Conservation (phyloP, 2,888 invertebrate genomes). For the Drosophila anceps region DNA sequence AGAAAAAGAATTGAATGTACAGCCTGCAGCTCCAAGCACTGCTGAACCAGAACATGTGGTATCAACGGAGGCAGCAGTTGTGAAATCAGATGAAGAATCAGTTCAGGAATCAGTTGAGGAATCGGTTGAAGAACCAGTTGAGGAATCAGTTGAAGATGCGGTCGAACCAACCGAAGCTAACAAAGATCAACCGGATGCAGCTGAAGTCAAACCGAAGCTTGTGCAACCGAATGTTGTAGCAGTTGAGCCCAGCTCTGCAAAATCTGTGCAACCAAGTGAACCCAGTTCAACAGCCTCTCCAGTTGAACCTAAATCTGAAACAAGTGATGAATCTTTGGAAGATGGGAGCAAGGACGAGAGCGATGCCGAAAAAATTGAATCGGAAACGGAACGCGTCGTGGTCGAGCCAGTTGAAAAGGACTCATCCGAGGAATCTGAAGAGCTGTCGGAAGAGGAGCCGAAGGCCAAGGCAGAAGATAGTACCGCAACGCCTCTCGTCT, state of each 20-base stretch:
- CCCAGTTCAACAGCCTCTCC: constrained; percentile 34
- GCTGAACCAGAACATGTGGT: constrained; percentile 14
- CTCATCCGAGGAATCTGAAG: constrained; percentile 58
- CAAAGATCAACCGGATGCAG: not conserved
- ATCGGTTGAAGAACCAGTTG: constrained; percentile 6
- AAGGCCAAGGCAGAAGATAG: constrained; percentile 62
- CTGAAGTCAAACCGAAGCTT: constrained; percentile 12
- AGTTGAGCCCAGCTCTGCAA: not conserved
- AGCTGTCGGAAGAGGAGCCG: constrained; percentile 45
- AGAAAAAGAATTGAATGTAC: constrained; percentile 19
- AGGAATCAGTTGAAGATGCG: constrained; percentile 10
- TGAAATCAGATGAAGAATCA: constrained; percentile 1
- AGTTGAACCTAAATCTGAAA: not conserved
- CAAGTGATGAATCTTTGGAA: constrained; percentile 16
- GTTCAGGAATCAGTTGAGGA: constrained; percentile 21
- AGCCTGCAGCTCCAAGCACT: constrained; percentile 8
- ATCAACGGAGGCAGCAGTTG: constrained; percentile 33
- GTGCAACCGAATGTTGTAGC: constrained; percentile 8
- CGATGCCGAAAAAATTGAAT: constrained; percentile 9
- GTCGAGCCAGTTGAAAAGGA: constrained; percentile 26
- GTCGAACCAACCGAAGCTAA: constrained; percentile 31
- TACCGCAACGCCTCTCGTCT: constrained; percentile 70
- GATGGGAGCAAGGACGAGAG: constrained; percentile 28
- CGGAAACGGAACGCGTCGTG: constrained; percentile 17
- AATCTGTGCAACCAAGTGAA: not conserved